Evolutionary conservation across 23 tunicate genomes (phyloP), one percentile per base, ranked within the genome.

Genomic region (Diplosoma virens): DNA sequence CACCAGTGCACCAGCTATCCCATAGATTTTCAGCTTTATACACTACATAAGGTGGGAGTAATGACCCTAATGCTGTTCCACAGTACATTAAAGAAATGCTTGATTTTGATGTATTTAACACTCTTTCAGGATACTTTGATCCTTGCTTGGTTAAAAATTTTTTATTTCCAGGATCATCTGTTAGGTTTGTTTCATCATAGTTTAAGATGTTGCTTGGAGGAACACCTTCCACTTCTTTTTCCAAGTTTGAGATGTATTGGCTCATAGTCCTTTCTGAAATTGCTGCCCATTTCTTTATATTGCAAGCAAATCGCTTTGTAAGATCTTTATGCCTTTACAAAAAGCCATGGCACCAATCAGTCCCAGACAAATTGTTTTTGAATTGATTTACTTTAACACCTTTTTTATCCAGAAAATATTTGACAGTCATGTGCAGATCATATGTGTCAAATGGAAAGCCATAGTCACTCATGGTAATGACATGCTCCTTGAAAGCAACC

Each of bases 81-180:
- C 61, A 73, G 25, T 14, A 47, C 78, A 73, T 48, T 26, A 73
- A 25, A 3, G 25, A 30, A 11, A 48, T 52, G 46, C 61, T 52
- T 16, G 61, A 20, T 33, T 73, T 73, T 3, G 78, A 47, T 32
- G 37, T 22, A 52, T 73, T 73, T 9, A 25, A 23, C 4, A 73
- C 46, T 48, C 78, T 48, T 73, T 47, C 64, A 22, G 64, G 78
- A 48, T 73, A 73, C 27, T 73, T 73, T 20, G 27, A 33, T 47
- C 64, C 32, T 22, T 64, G 16, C 21, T 52, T 47, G 25, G 46
- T 25, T 5, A 73, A 35, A 24, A 47, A 22, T 52, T 73, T 73
- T 64, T 47, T 73, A 20, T 47, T 30, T 24, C 78, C 78, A 73
- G 78, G 78, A 52, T 73, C 78, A 73, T 47, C 60, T 26, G 47